A percentile compares a stretch with the other conserved stretches of the same genome.
Conservation (phyloP, 2,797 vertebrate species). For the Pseudochirops corinnae region DNA sequence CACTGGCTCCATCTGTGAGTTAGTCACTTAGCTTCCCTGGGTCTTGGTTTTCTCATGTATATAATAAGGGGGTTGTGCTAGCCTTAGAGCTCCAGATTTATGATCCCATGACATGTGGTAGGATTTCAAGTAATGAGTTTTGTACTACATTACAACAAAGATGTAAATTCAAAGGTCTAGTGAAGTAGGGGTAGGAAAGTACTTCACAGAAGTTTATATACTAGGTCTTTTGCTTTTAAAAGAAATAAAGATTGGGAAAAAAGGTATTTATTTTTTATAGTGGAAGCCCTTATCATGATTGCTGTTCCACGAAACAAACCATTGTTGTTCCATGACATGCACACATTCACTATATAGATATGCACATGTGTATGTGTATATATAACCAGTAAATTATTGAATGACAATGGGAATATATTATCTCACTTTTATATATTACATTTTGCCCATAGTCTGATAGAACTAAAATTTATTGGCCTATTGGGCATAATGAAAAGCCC, state of each 20-base stretch:
- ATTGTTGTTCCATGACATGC: accelerated
- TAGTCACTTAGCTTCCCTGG: not conserved
- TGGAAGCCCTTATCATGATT: accelerated
- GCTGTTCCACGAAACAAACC: accelerated
- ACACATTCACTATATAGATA: not conserved
- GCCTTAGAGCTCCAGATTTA: not conserved
- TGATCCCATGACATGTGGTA: not conserved
- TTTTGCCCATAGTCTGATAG: not conserved
- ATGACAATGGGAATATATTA: not conserved
- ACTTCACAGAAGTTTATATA: not conserved
- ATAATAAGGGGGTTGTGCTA: not conserved
- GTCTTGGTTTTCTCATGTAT: not conserved
- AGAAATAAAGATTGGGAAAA: not conserved
- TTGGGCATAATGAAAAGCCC: not conserved
- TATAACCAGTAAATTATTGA: not conserved
- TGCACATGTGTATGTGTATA: not conserved
- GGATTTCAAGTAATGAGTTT: not conserved
- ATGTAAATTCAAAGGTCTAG: not conserved
- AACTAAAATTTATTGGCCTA: not conserved
- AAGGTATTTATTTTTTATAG: accelerated
- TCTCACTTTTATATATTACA: not conserved
- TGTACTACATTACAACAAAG: not conserved
- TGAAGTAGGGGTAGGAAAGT: not conserved
- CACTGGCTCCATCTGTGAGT: not conserved
- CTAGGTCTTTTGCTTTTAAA: not conserved